Evolutionary conservation across 1,140 invertebrate species (phyloP), one percentile per base, ranked within the genome.

Genomic region (Drosophila nasuta): DNA sequence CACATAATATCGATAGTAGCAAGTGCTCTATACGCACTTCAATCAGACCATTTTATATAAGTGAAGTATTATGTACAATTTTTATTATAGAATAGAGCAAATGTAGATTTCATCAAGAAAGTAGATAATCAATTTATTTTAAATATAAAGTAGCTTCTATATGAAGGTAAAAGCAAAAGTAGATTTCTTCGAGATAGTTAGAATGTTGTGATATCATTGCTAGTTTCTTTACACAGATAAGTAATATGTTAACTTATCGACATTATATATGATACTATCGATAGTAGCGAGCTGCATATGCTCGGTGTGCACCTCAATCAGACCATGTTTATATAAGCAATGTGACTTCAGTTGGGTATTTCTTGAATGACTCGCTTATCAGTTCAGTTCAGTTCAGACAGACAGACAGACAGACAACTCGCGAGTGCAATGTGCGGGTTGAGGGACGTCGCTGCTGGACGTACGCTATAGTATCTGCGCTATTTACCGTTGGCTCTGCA

Each of bases 351-450:
- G 46, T 20, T 25, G 17, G 45, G 13, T 49, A 30, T 35, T 67
- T 59, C 25, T 45, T 69, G 48, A 62, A 63, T 70, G 52, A 30
- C 38, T 28, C 17, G 52, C 70, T 73, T 67, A 73, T 73, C 69
- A 71, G 62, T 48, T 30, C 43, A 71, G 62, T 48, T 30, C 43
- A 45, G 11, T n/a, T n/a, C n/a, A 45, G 43, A 1, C 13, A 15
- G 33, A 33, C 48, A 30, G 49, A n/a, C 25, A 52, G 11, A 30
- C 11, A 17, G n/a, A 13, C 25, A 33, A 8, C 20, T 25, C 0
- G 2, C 13, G 58, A 45, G 48, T 62, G 52, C 58, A 65, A 8
- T 30, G 8, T 46, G 25, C 5, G 15, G 45, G 45, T 33, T 58
- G 69, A 59, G 54, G 54, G 63, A n/a, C 46, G 43, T 46, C n/a